Percentiles rank a stretch among this genome's conserved stretches.
phyloP scores from a whole-genome alignment of 2,113 vertebrate genomes.

The Hiodon tergisus region DNA sequence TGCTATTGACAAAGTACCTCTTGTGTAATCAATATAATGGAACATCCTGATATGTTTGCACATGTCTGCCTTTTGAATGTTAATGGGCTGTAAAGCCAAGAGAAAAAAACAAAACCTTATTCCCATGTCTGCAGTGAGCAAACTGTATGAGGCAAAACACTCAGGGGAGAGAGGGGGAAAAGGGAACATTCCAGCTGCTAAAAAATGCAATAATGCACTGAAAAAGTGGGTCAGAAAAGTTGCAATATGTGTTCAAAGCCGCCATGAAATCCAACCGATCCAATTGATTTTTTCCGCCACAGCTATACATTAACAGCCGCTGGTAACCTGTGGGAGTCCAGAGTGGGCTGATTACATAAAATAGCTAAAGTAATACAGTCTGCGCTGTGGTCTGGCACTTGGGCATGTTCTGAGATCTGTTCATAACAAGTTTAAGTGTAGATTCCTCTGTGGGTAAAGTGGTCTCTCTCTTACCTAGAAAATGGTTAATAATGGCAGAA shows the following conservation, averaged over 20 bases:
- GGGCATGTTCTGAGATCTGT: conserved; percentile 51
- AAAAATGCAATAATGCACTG: conserved; percentile 34
- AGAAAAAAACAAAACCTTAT: background rate
- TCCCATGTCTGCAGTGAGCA: too few relatives aligned
- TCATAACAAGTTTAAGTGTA: conserved; percentile 60
- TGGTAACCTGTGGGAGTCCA: conserved; percentile 67
- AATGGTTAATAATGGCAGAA: too few relatives aligned
- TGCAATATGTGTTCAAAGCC: conserved; percentile 59
- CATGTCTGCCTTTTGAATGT: background rate
- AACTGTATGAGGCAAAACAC: too few relatives aligned
- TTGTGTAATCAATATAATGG: background rate
- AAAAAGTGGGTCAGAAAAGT: conserved; percentile 52
- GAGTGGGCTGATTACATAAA: conserved; percentile 58
- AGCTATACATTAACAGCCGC: conserved; percentile 57
- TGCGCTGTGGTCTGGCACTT: conserved; percentile 57
- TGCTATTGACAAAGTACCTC: background rate
- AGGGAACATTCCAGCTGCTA: conserved; percentile 1
- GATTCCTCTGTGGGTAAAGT: conserved; percentile 41
- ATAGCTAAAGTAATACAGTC: conserved; percentile 58
- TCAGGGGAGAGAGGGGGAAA: conserved; percentile 12
- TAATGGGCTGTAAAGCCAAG: background rate
- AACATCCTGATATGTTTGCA: too few relatives aligned
- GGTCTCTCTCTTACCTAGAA: background rate
- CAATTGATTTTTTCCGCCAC: conserved; percentile 71
- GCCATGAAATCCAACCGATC: conserved; percentile 67